A percentile compares a stretch with the other conserved stretches of the same genome.
Conservation (phyloP, 2,797 vertebrate species). For the Hapalemur alaotrensis region DNA sequence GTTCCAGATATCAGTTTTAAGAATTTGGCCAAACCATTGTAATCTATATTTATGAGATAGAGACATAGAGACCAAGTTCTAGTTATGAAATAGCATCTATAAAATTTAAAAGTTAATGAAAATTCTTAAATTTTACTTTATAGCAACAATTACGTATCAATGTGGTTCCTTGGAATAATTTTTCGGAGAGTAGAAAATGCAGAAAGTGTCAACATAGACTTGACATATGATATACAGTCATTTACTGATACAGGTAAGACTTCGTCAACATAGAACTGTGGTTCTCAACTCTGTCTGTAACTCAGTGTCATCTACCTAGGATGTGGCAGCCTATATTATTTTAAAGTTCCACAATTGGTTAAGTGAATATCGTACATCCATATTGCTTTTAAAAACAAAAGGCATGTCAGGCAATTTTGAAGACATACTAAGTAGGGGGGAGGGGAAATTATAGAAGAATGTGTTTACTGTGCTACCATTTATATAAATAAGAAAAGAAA, state of each 20-base stretch:
- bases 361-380: not conserved
- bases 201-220: conserved; percentile 95
- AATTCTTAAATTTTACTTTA: conserved; percentile 68
- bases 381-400: conserved; percentile 12
- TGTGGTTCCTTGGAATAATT: conserved; percentile 98
- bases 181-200: conserved; percentile 97
- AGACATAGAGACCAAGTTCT: conserved; percentile 39
- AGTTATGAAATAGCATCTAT: conserved; percentile 47
- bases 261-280: conserved; percentile 25
- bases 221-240: conserved; percentile 96
- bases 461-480: not conserved
- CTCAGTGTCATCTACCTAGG: not conserved
- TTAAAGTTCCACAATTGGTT: not conserved
- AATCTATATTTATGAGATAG: conserved; percentile 40
- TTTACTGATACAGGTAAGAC: conserved; percentile 96
- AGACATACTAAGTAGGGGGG: not conserved
- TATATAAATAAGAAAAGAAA: not conserved
- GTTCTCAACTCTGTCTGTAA: not conserved
- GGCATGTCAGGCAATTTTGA: not conserved
- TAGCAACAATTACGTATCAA: conserved; percentile 93
- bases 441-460: not conserved
- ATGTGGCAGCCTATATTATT: not conserved
- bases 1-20: conserved; percentile 40
- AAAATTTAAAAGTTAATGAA: conserved; percentile 58
- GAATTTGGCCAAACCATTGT: conserved; percentile 28